These are phyloP conservation scores for Peromyscus maniculatus DNA, from an alignment of 2,113 vertebrate species.

Conservation along the genomic window DNA sequence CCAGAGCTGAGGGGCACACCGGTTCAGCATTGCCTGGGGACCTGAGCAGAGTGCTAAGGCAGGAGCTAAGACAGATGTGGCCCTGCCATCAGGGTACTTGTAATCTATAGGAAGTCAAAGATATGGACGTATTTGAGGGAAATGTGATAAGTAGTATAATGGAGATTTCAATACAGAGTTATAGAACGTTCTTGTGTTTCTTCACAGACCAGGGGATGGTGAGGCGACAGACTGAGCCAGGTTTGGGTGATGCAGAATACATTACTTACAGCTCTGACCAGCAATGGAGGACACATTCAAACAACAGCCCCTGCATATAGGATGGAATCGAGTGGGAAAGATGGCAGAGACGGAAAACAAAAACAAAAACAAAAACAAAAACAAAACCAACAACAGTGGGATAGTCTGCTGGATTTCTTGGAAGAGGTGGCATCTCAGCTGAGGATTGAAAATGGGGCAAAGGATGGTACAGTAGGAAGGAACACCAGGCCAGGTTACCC, in stretches of 20 bases:
- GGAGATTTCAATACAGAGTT: not conserved
- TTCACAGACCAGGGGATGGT: too few relatives aligned
- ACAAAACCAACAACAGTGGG: not conserved
- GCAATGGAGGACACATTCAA: not conserved
- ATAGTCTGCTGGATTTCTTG: not conserved
- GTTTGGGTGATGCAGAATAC: not conserved
- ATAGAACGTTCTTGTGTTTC: not conserved
- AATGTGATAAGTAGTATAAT: not conserved
- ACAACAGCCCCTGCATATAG: not conserved
- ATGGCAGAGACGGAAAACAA: not conserved
- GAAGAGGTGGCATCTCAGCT: not conserved
- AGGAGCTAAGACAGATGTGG: not conserved
- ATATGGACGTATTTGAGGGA: too few relatives aligned
- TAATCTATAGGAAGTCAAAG: not conserved
- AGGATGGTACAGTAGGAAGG: not conserved
- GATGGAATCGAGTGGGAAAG: not conserved
- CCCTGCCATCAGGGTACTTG: not conserved
- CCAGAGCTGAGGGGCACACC: not conserved
- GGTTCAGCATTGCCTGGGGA: not conserved
- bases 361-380: too few relatives aligned
- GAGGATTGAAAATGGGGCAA: not conserved
- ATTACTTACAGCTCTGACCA: not conserved
- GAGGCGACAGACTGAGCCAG: not conserved
- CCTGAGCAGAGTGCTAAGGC: not conserved
- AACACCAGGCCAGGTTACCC: not conserved